These are phyloP conservation scores for Ciona savignyi DNA, from an alignment of 23 tunicate genomes.

Conservation along the genomic window DNA sequence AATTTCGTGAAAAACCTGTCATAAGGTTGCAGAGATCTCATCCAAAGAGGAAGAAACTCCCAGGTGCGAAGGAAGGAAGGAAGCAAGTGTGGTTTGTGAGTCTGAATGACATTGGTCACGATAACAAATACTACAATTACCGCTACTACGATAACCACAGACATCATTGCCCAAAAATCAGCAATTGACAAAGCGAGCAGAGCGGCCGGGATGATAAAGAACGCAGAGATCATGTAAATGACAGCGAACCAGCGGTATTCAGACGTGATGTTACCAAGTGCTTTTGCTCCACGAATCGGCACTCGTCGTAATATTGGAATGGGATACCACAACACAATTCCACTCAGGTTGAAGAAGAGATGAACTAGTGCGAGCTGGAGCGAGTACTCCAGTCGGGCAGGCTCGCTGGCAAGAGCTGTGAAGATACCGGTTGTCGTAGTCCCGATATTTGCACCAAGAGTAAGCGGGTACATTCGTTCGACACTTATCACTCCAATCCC, in stretches of 20 bases:
- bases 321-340: slow-evolving; percentile 71
- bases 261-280: slow-evolving; percentile 72
- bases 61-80: slow-evolving; percentile 54
- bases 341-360: too few species aligned
- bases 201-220: slow-evolving; percentile 56
- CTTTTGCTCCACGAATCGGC: slow-evolving; percentile 61
- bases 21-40: slow-evolving; percentile 73
- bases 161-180: slow-evolving; percentile 29
- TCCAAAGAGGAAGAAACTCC: slow-evolving; percentile 57
- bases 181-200: slow-evolving; percentile 55
- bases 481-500: slow-evolving; percentile 89
- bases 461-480: too few species aligned
- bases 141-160: slow-evolving; percentile 30
- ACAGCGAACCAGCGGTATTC: slow-evolving; percentile 93
- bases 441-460: too few species aligned
- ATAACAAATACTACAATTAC: slow-evolving; percentile 35
- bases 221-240: slow-evolving; percentile 55
- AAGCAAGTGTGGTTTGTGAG: slow-evolving; percentile 39
- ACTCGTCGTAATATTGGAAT: slow-evolving; percentile 60
- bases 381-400: too few species aligned
- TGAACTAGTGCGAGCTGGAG: too few species aligned
- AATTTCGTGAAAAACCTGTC: slow-evolving; percentile 48
- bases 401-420: slow-evolving; percentile 53
- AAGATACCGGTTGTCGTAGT: slow-evolving; percentile 69
- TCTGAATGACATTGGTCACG: slow-evolving; percentile 47